Conservation (phyloP, 2,888 invertebrate species). For the Caenorhabditis sp. region DNA sequence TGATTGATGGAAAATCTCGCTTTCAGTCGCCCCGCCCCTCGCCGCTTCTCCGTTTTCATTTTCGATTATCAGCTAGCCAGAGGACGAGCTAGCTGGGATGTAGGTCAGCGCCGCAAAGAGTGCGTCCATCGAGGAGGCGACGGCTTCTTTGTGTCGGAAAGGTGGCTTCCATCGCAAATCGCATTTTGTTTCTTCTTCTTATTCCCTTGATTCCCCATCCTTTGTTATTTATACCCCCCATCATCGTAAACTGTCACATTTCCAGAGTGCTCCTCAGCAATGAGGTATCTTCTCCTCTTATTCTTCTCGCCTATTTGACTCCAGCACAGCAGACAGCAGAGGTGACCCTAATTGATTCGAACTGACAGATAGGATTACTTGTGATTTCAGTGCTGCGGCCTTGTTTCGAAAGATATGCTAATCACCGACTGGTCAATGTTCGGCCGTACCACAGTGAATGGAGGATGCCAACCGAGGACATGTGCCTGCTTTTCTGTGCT, state of each 20-base stretch:
- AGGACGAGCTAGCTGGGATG: constrained; percentile 31
- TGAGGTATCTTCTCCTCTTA: constrained; percentile 25
- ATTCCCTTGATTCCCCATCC: not conserved
- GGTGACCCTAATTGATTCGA: constrained; percentile 23
- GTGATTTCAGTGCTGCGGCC: constrained; percentile 75
- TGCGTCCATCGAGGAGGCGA: constrained; percentile 13
- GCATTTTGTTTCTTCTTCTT: constrained; percentile 43
- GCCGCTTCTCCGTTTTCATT: constrained; percentile 10
- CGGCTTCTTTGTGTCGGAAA: constrained; percentile 14
- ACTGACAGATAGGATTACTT: too few relatives aligned
- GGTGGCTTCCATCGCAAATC: constrained; percentile 18
- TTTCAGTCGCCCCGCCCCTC: constrained; percentile 3
- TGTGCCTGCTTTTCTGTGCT: constrained; percentile 73
- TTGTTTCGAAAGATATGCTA: constrained; percentile 77
- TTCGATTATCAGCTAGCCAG: constrained; percentile 41
- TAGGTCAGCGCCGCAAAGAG: constrained; percentile 22
- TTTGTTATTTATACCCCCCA: not conserved
- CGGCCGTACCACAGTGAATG: constrained; percentile 76
- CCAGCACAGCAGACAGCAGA: constrained; percentile 20
- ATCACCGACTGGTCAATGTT: constrained; percentile 69
- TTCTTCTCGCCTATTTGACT: not conserved
- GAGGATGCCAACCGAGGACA: constrained; percentile 75
- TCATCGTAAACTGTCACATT: not conserved
- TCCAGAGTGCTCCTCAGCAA: constrained; percentile 31
- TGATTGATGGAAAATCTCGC: constrained; percentile 34